Conservation (phyloP, 2,113 vertebrate species). For the Lathamus discolor region DNA sequence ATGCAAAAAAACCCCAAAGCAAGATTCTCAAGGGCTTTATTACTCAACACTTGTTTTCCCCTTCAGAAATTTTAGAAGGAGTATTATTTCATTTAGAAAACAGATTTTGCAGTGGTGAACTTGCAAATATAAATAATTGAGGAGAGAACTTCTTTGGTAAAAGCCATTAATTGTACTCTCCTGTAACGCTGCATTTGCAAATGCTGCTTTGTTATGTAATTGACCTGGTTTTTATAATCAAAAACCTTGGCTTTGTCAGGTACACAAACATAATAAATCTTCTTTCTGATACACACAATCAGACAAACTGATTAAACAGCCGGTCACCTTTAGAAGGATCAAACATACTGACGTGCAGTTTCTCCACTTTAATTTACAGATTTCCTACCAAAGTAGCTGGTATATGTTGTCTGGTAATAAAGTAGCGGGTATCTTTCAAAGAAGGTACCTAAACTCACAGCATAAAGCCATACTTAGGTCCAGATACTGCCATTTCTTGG, state of each 20-base stretch:
- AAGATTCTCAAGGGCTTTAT: constrained; percentile 41
- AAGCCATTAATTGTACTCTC: constrained; percentile 37
- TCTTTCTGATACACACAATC: neutral
- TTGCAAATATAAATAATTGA: constrained; percentile 65
- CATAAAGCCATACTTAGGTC: neutral
- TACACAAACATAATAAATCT: neutral
- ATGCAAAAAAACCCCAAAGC: neutral
- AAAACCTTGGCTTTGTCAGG: constrained; percentile 7
- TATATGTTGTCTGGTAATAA: neutral
- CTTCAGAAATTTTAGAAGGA: constrained; percentile 54
- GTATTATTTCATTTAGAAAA: constrained; percentile 58
- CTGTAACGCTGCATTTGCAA: neutral
- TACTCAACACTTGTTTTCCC: constrained; percentile 45
- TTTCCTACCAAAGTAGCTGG: neutral
- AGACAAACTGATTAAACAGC: neutral
- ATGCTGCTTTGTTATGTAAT: neutral
- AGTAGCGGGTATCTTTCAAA: neutral
- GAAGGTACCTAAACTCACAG: neutral
- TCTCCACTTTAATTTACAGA: neutral
- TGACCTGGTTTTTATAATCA: constrained; percentile 16
- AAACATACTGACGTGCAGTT: neutral
- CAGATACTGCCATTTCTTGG: neutral
- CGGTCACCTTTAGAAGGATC: neutral
- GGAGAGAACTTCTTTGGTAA: constrained; percentile 23
- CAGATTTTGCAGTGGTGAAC: constrained; percentile 35